Percentiles rank a stretch among this genome's conserved stretches.
Conservation (phyloP, 1,140 invertebrate genomes). For the Elysia chlorotica region DNA sequence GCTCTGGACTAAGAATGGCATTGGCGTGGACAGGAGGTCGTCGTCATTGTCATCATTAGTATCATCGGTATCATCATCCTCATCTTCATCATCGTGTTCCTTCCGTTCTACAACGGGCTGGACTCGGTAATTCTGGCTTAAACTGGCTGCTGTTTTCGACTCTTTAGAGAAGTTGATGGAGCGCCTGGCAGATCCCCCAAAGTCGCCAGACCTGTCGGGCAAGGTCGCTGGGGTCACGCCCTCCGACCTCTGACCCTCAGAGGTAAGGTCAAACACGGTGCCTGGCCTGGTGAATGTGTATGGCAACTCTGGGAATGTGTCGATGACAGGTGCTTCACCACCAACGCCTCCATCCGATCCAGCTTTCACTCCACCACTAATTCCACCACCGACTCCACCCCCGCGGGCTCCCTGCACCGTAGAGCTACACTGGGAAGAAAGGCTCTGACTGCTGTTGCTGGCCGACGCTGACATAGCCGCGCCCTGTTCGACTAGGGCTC, state of each 20-base stretch:
- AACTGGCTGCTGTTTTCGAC: background rate
- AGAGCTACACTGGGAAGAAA: background rate
- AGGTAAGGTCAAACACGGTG: background rate
- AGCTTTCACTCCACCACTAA: too few relatives aligned
- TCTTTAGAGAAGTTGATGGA: background rate
- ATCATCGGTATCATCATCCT: too few relatives aligned
- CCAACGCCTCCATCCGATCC: too few relatives aligned
- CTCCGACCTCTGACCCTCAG: background rate
- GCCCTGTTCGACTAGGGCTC: too few relatives aligned
- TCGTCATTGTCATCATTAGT: background rate
- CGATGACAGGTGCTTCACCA: too few relatives aligned
- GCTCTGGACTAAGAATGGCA: background rate
- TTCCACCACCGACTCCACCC: too few relatives aligned
- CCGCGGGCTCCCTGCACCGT: background rate
- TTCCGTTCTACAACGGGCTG: background rate
- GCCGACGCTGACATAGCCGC: background rate
- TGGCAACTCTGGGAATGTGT: background rate
- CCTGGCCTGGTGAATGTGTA: background rate
- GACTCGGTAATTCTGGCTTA: background rate
- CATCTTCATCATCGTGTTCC: background rate
- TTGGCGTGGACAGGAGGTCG: background rate
- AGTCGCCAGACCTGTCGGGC: background rate
- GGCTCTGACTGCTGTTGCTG: background rate
- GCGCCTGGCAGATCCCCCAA: background rate
- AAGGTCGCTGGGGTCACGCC: background rate